Base-by-base conservation (phyloP, 1,140 invertebrate species). In the Drosophila ogumai region DNA sequence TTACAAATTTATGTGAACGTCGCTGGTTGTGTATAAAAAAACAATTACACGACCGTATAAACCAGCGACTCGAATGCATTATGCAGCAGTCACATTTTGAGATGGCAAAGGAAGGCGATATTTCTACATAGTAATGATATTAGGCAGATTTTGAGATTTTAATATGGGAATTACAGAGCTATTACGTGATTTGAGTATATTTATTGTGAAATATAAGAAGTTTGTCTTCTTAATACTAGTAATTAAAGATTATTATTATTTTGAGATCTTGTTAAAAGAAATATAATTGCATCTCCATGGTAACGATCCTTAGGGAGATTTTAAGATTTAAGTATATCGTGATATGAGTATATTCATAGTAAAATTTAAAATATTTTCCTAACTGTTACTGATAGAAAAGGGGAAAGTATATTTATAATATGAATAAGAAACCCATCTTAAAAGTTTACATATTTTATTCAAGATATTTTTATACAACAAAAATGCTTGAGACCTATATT, bases 1-100 rank as follows among this genome's bases (percentile, higher is more conserved):
- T 88, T 88, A 88, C 69, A 81, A 85, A 88, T 90, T 90, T 85
- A 88, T 88, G 84, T 75, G 84, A 87, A 88, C 61, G 67, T 64
- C 66, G 65, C 44, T 60, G 54, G 32, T 9, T 75, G 69, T 75
- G 52, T 86, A 46, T 12, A 68, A 60, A 58, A 60, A 66, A 73
- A 75, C 81, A 82, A 79, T 82, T 71, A 74, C 77, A 68, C 40
- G 61, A 58, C 44, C 43, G 28, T 32, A 36, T 38, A 46, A 60
- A 36, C 40, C 41, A 75, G 40, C 59, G 38, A 46, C 49, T 74
- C 32, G 54, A 63, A 71, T 78, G 75, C 75, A 71, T 75, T 61
- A 87, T 87, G 77, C 84, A 88, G 60, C 56, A 85, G 79, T 41
- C 28, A 49, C n/a, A 54, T 46, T 66, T 59, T 40, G 76, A 19